Evolutionary conservation across 2,113 vertebrate genomes (phyloP), one percentile per base, ranked within the genome.

Genomic region (Dissostichus mawsoni): DNA sequence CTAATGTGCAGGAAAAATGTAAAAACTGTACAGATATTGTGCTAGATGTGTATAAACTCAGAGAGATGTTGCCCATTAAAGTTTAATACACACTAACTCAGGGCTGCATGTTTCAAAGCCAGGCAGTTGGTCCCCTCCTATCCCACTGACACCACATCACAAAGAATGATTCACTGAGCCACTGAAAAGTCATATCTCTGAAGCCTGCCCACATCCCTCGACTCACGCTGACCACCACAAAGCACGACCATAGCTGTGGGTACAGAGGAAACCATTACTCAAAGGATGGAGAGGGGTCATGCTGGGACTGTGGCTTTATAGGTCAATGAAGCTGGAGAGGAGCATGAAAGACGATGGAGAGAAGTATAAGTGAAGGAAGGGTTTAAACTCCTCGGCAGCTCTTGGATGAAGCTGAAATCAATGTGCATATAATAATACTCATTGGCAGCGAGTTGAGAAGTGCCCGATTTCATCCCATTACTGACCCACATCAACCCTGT

Each of bases 401-500:
- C 76, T 64, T 18, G 65, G 36, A 74, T 75, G 41, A 82, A 80
- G 52, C 65, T 80, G 78, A 81, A 86, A 85, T 65, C 53, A 63
- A 13, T 53, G 62, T 48, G 48, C 73, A 68, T 69, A 11, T 57
- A 74, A 78, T 36, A 61, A 78, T 33, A 61, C 23, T 71, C 63
- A 48, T 74, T 70, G 52, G 48, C 69, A 90, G 78, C 12, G 10
- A 80, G 59, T 47, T 47, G 45, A 58, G 59, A 78, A 51, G 47
- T 33, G 62, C 20, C 67, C 63, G 62, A 74, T 68, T 80, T 80
- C 69, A 66, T 74, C 17, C 47, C 69, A 83, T 87, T 71, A 81
- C 66, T 85, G 88, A 86, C 82, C 84, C 87, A 87, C 82, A 90
- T 90, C 76, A 20, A n/a, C 71, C 47, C 23, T 66, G 64, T 75